Percentiles rank a stretch among this genome's conserved stretches.
Evolutionary conservation across 2,888 invertebrate species (phyloP).

Genomic region (Diarsia rubi): DNA sequence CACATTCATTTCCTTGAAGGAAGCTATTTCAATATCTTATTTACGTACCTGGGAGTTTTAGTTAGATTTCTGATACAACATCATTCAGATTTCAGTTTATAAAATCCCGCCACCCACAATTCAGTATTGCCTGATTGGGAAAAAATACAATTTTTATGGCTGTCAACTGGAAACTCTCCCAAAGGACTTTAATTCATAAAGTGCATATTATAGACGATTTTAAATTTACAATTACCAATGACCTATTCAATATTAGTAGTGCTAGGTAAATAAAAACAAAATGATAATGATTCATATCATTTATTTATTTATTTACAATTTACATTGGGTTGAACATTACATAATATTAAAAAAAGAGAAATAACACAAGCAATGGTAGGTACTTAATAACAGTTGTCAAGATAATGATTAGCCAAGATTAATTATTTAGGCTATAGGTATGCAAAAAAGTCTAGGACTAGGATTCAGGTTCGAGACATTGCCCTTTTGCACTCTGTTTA

Average conservation of each 20-base stretch:
- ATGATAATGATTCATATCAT: too few species aligned
- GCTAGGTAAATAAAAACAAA: neutral
- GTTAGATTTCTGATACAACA: neutral
- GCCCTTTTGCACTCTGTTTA: neutral
- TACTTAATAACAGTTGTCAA: neutral
- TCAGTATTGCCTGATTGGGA: neutral
- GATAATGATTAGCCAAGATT: neutral
- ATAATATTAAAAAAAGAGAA: too few species aligned
- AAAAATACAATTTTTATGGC: neutral
- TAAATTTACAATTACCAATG: neutral
- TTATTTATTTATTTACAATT: too few species aligned
- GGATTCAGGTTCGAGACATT: neutral
- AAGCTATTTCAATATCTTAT: neutral
- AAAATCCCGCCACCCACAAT: neutral
- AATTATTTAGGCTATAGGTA: neutral
- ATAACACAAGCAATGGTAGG: too few species aligned
- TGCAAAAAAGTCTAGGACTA: neutral
- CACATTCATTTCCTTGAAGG: neutral
- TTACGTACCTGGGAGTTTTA: neutral
- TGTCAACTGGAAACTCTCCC: neutral
- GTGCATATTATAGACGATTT: neutral
- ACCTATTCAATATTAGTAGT: neutral
- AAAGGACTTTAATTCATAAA: neutral
- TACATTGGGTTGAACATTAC: too few species aligned
- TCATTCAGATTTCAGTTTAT: neutral